These are phyloP conservation scores for Zaprionus gabonicus DNA, from an alignment of 1,140 invertebrate genomes.

Conservation along the genomic window DNA sequence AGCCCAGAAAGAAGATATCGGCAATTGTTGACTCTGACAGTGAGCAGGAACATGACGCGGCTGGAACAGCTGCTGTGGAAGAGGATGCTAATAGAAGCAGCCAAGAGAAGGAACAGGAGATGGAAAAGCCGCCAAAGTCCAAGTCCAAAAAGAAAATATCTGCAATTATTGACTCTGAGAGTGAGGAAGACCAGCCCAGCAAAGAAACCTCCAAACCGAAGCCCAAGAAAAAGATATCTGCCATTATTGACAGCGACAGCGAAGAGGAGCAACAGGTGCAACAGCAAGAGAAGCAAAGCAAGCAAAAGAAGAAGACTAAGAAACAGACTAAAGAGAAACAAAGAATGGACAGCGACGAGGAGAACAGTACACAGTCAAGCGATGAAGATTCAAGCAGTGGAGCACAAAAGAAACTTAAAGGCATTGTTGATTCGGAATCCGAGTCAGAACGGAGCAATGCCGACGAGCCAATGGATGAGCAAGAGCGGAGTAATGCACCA, in stretches of 20 bases:
- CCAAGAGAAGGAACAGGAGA: background rate
- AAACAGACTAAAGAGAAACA: constrained; percentile 34
- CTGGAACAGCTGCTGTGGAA: background rate
- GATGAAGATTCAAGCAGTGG: constrained; percentile 2
- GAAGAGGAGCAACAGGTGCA: constrained; percentile 25
- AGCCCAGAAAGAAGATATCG: constrained; percentile 25
- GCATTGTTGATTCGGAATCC: constrained; percentile 68
- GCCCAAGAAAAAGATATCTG: constrained; percentile 29
- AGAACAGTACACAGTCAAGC: constrained; percentile 9
- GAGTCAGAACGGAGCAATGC: constrained; percentile 45
- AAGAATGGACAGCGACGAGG: constrained; percentile 39
- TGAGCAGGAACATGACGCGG: constrained; percentile 3
- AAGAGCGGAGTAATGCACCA: constrained; percentile 5
- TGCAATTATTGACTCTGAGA: constrained; percentile 51
- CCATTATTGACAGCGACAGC: constrained; percentile 49
- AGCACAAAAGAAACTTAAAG: constrained; percentile 45
- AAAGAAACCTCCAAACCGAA: constrained; percentile 20
- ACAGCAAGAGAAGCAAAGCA: constrained; percentile 7
- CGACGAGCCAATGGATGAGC: constrained; percentile 43
- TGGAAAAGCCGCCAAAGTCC: no score
- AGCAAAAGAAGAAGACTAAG: constrained; percentile 47
- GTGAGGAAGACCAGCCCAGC: constrained; percentile 29
- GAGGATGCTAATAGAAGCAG: no score
- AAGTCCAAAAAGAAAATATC: constrained; percentile 48
- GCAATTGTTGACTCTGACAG: constrained; percentile 35